These are phyloP conservation scores for Manis pentadactyla DNA, from an alignment of 2,797 vertebrate species.

Conservation along the genomic window DNA sequence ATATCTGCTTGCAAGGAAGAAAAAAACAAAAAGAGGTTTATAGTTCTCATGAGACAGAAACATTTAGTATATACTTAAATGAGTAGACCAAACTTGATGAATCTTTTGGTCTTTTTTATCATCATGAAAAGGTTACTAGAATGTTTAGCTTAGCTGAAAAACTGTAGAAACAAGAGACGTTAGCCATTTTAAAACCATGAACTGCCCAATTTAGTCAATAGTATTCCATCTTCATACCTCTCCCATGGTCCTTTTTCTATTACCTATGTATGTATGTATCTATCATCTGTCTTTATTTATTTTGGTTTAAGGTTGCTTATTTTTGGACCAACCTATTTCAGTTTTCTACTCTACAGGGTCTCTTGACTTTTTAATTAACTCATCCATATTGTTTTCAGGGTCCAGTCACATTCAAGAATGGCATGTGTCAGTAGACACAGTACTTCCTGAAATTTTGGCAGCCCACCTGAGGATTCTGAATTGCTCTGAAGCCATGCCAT, in stretches of 20 bases:
- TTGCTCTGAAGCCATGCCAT: background rate
- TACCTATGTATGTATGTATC: background rate
- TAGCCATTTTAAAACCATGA: constrained; percentile 1
- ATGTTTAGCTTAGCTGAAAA: background rate
- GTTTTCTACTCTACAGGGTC: background rate
- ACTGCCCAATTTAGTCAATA: background rate
- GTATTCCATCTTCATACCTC: background rate
- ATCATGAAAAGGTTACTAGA: background rate
- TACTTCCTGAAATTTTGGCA: constrained; percentile 30
- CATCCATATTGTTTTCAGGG: background rate
- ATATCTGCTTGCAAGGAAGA: background rate
- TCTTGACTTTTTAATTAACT: background rate
- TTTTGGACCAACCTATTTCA: background rate
- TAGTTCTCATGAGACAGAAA: background rate
- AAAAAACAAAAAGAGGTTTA: background rate
- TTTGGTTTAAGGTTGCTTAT: constrained; percentile 36
- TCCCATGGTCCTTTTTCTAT: background rate
- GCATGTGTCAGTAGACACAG: background rate
- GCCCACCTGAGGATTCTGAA: background rate
- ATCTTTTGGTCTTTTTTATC: background rate
- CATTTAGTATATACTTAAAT: background rate
- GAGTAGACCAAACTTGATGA: background rate
- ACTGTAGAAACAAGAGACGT: background rate
- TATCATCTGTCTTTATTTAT: background rate
- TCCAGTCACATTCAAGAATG: background rate